A percentile compares a stretch with the other conserved stretches of the same genome.
Conservation (phyloP, 2,797 vertebrate species). For the Cuculus canorus region DNA sequence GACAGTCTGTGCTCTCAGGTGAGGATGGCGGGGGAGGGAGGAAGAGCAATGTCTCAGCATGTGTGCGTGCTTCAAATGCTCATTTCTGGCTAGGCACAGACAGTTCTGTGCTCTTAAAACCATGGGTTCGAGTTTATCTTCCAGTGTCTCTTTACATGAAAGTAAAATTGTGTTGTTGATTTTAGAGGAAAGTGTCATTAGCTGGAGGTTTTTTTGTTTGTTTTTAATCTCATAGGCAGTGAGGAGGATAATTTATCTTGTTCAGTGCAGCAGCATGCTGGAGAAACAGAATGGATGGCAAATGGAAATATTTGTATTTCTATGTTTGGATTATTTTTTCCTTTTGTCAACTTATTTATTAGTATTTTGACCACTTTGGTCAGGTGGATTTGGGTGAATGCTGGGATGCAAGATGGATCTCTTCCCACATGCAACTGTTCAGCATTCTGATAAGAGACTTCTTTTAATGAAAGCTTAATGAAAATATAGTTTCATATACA, state of each 20-base stretch:
- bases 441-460: background rate
- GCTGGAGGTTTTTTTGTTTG: background rate
- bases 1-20: background rate
- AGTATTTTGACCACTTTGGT: background rate
- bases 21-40: background rate
- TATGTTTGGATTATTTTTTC: background rate
- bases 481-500: background rate
- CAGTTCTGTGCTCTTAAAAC: background rate
- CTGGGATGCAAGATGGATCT: background rate
- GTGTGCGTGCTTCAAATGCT: accelerated
- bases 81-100: background rate
- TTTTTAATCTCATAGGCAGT: background rate
- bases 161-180: background rate
- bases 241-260: background rate
- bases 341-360: background rate
- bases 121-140: background rate
- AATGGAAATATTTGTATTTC: background rate
- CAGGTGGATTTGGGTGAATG: background rate
- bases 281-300: background rate
- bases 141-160: background rate
- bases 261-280: background rate
- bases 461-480: background rate
- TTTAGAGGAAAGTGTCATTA: background rate
- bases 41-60: accelerated
- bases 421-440: background rate